Base-by-base conservation (phyloP, 1,140 invertebrate species). In the Archivesica marissinica region DNA sequence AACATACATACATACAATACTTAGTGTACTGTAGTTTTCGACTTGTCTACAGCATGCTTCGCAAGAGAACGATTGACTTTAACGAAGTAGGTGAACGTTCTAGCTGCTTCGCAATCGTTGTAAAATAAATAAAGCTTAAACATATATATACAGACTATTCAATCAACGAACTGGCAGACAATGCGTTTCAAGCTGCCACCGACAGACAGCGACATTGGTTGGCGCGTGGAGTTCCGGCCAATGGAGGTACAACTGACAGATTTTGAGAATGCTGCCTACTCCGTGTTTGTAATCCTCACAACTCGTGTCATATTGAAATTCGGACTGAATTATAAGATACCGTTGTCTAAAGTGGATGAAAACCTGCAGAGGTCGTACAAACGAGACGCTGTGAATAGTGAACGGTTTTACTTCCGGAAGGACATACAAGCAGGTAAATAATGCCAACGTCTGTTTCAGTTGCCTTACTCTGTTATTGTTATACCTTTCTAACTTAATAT, bases 111-210 rank as follows among this genome's bases (percentile, higher is more conserved):
- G n/a, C n/a, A n/a, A n/a, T n/a, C n/a, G n/a, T n/a, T n/a, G n/a
- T n/a, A n/a, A n/a, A n/a, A n/a, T n/a, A n/a, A n/a, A n/a, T n/a
- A n/a, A n/a, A n/a, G n/a, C n/a, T n/a, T n/a, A n/a, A n/a, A n/a
- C n/a, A n/a, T n/a, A n/a, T n/a, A n/a, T n/a, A n/a, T n/a, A n/a
- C n/a, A n/a, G n/a, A 99, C 99, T 92, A 99, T 99, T 89, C 99
- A 99, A 94, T 99, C 98, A 0, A 99, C 99, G 6, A 99, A 99
- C 95, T 99, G 99, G 99, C 99, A 99, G 95, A 99, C 99, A 11
- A 99, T 99, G 99, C 95, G 99, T 23, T 99, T 99, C 94, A 99
- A 99, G 94, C 98, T 98, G 56, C 99, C 99, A 79, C 98, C 98
- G 15, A 96, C 93, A n/a, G 90, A 93, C 75, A 91, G 91, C 64